These are phyloP conservation scores for Cephonodes hylas DNA, from an alignment of 2,888 invertebrate species.

Conservation along the genomic window DNA sequence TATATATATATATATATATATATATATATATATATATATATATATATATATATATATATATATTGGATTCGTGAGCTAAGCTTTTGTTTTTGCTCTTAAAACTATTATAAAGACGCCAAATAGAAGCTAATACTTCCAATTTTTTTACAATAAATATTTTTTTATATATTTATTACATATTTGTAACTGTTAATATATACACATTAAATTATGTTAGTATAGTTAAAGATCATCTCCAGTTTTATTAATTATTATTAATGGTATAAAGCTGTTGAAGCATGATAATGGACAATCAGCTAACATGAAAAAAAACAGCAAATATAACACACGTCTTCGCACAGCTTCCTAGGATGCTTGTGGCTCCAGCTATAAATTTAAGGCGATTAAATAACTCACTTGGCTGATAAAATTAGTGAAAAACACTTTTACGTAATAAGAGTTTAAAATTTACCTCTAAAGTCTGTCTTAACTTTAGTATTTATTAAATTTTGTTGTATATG, in stretches of 20 bases:
- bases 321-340: not conserved
- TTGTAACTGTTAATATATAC: not conserved
- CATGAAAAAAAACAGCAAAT: not conserved
- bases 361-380: not conserved
- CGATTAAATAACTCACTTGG: not conserved
- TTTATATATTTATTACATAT: not conserved
- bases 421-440: not conserved
- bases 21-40: not conserved
- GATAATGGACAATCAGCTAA: not conserved
- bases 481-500: not conserved
- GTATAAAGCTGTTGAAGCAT: too few species aligned
- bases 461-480: not conserved
- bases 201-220: not conserved
- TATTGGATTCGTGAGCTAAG: not conserved
- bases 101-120: not conserved
- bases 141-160: not conserved
- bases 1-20: not conserved
- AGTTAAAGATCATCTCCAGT: not conserved
- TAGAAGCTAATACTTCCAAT: not conserved
- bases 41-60: not conserved
- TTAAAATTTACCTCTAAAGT: not conserved
- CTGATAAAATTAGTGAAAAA: not conserved
- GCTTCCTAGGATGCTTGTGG: not conserved
- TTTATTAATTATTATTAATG: not conserved
- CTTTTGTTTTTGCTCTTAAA: not conserved